These are phyloP conservation scores for Coptotermes formosanus DNA, from an alignment of 1,140 invertebrate species.

Conservation along the genomic window DNA sequence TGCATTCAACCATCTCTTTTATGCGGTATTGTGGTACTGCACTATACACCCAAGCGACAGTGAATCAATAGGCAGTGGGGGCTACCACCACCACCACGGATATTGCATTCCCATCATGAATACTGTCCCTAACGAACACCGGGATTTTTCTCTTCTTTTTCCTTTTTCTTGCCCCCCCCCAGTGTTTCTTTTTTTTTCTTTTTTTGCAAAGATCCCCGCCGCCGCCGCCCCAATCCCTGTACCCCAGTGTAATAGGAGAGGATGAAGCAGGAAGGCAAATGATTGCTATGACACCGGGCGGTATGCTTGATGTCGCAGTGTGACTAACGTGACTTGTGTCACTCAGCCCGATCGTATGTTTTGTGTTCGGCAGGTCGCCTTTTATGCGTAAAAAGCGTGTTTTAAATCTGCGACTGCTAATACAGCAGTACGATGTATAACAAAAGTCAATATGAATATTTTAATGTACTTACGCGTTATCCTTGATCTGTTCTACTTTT, in stretches of 20 bases:
- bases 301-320: background rate
- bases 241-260: background rate
- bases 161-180: too few relatives aligned
- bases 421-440: too few relatives aligned
- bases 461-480: too few relatives aligned
- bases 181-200: too few relatives aligned
- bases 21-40: background rate
- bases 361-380: too few relatives aligned
- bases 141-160: background rate
- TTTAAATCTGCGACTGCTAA: too few relatives aligned
- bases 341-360: too few relatives aligned
- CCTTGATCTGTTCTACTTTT: too few relatives aligned
- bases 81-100: background rate
- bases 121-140: background rate
- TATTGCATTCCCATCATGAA: slow-evolving; percentile 19
- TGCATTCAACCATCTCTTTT: background rate
- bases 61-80: background rate
- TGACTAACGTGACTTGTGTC: background rate
- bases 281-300: background rate
- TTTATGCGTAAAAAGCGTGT: too few relatives aligned
- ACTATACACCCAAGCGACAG: background rate
- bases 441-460: too few relatives aligned
- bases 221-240: too few relatives aligned
- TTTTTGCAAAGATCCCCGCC: too few relatives aligned
- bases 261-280: background rate